A percentile compares a stretch with the other conserved stretches of the same genome.
phyloP scores from a whole-genome alignment of 2,888 invertebrate species.

The Gastrophysa polygoni region DNA sequence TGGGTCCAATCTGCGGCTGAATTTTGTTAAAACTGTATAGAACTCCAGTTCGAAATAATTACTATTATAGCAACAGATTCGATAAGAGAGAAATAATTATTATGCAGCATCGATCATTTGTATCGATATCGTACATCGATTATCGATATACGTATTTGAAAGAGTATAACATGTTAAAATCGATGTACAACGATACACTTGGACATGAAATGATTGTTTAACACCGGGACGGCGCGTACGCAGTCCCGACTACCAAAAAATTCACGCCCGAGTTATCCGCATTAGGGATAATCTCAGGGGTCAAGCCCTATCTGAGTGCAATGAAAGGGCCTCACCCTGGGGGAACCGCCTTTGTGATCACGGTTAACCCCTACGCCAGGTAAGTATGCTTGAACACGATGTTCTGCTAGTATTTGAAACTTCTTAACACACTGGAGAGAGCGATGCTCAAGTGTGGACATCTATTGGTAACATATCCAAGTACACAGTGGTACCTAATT shows the following conservation, averaged over 20 bases:
- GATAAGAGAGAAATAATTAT: too few species aligned
- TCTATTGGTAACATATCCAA: background rate
- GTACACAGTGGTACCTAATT: too few species aligned
- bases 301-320: conserved; percentile 77
- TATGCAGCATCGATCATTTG: too few species aligned
- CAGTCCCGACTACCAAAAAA: conserved; percentile 73
- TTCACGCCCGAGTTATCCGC: conserved; percentile 74
- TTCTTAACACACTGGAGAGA: background rate
- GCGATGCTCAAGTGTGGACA: background rate
- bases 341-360: conserved; percentile 74
- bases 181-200: conserved; percentile 2
- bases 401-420: background rate
- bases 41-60: too few species aligned
- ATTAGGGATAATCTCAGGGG: conserved; percentile 77
- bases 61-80: too few species aligned
- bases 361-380: conserved; percentile 56
- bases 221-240: conserved; percentile 66
- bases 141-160: too few species aligned
- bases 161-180: too few species aligned
- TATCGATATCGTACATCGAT: too few species aligned
- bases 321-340: conserved; percentile 74
- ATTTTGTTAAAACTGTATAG: too few species aligned
- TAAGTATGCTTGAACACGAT: conserved; percentile 35
- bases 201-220: conserved; percentile 22
- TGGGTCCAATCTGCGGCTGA: too few species aligned